Conservation (phyloP, 2,888 invertebrate genomes). For the Hirtodrosophila histrioides region DNA sequence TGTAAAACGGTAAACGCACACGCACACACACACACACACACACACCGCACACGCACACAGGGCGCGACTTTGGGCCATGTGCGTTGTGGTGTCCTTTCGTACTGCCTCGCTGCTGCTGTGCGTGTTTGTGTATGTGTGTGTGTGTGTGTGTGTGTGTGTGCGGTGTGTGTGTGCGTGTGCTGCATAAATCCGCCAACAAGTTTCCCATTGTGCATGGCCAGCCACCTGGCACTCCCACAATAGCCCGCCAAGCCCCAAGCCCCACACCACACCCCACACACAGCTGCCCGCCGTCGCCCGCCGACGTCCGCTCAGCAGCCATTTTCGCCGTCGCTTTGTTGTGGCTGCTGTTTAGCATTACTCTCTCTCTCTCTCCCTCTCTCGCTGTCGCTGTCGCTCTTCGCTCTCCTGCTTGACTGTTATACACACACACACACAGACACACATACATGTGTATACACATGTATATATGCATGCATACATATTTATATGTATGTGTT, state of each 20-base stretch:
- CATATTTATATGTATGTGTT: neutral
- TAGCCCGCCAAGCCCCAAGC: neutral
- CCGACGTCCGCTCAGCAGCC: conserved; percentile 33
- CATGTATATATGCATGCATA: too few relatives aligned
- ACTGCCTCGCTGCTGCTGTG: conserved; percentile 23
- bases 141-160: conserved; percentile 16
- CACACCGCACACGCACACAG: conserved; percentile 10
- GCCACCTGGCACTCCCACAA: conserved; percentile 39
- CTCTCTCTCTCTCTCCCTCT: conserved; percentile 27
- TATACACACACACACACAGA: neutral
- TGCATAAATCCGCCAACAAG: conserved; percentile 79
- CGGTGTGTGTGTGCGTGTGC: conserved; percentile 42
- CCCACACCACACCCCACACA: conserved; percentile 1
- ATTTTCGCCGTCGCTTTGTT: conserved; percentile 59
- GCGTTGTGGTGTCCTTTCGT: conserved; percentile 61
- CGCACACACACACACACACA: conserved; percentile 12
- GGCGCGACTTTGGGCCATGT: conserved; percentile 60
- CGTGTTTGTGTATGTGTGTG: conserved; percentile 8
- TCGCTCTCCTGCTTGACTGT: conserved; percentile 12
- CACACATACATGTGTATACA: neutral
- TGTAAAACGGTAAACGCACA: conserved; percentile 53
- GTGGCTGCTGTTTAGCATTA: conserved; percentile 49
- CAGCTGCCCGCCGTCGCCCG: neutral
- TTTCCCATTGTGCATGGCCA: conserved; percentile 77
- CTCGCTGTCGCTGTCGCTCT: conserved; percentile 2